Base-by-base conservation (phyloP, 2,113 vertebrate genomes). In the Gallinago paraguaiae region DNA sequence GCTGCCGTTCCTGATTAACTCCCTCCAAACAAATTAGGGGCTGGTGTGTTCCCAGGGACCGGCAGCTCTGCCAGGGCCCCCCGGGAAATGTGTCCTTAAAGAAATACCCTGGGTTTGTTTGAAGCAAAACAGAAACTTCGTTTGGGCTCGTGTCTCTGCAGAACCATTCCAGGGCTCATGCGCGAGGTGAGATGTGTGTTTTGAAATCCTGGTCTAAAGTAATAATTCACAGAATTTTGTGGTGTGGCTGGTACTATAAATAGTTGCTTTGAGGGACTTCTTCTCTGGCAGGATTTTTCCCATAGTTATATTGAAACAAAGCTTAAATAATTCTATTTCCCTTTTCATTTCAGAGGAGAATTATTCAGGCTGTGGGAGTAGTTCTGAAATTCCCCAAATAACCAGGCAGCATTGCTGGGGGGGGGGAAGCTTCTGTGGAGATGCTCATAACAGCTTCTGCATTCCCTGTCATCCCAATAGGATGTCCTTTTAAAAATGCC, bases 381-480 rank as follows among this genome's bases (percentile, higher is more conserved):
- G 68, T 83, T 96, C 88, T n/a, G 23, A 80, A 92, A 67, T 39
- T 94, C 88, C 94, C 96, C 80, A 27, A 9, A 10, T 30, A 53
- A 4, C 48, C 33, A 11, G 50, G 30, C 33, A 25, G 19, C 15
- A 4, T 35, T 50, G 78, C 18, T 25, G 64, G 59, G 51, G 53
- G 69, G 45, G 30, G 75, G 56, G 65, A 57, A 64, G 16, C 15
- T 59, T 41, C 48, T 9, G 23, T 10, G 48, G 67, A 33, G 43
- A 35, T 63, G 8, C 65, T 75, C 3, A 0, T 20, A 22, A 28
- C 23, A 28, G 68, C 75, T 6, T 72, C 81, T 64, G 69, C n/a
- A 23, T 67, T 89, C 51, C n/a, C 61, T 74, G 56, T 37, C 69
- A 54, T 88, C 82, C 82, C 61, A n/a, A 2, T 8, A 10, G 56